Percentiles rank a stretch among this genome's conserved stretches.
Conservation (phyloP, 2,888 invertebrate genomes). For the Exephanes ischioxanthus region DNA sequence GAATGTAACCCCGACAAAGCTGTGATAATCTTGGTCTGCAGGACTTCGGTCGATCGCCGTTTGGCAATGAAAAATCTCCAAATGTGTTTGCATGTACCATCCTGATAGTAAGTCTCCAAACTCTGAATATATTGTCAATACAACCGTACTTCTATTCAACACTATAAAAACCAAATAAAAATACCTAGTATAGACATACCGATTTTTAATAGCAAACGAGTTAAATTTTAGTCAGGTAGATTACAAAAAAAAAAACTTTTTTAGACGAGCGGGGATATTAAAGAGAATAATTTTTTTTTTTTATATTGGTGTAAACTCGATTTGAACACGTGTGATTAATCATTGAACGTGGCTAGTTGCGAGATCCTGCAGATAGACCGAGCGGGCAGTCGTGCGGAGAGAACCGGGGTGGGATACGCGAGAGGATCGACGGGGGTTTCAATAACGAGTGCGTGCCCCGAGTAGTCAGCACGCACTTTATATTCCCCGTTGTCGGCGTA, state of each 20-base stretch:
- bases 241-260: not conserved
- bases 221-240: not conserved
- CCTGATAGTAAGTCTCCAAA: too few species aligned
- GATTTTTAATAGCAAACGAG: not conserved
- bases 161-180: not conserved
- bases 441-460: conserved; percentile 59
- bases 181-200: too few species aligned
- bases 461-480: conserved; percentile 60
- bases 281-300: too few species aligned
- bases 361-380: conserved; percentile 41
- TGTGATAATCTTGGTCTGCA: too few species aligned
- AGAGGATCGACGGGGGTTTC: conserved; percentile 48
- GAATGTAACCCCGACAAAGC: too few species aligned
- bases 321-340: not conserved
- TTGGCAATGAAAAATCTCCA: too few species aligned
- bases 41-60: too few species aligned
- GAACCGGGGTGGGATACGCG: not conserved
- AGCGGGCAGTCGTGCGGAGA: not conserved
- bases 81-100: too few species aligned
- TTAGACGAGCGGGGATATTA: too few species aligned
- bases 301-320: not conserved
- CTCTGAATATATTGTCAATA: too few species aligned
- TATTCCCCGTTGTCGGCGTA: conserved; percentile 47
- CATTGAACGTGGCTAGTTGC: conserved; percentile 18
- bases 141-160: too few species aligned